Evolutionary conservation across 2,113 vertebrate genomes (phyloP).

Genomic region (Aptenodytes patagonicus): DNA sequence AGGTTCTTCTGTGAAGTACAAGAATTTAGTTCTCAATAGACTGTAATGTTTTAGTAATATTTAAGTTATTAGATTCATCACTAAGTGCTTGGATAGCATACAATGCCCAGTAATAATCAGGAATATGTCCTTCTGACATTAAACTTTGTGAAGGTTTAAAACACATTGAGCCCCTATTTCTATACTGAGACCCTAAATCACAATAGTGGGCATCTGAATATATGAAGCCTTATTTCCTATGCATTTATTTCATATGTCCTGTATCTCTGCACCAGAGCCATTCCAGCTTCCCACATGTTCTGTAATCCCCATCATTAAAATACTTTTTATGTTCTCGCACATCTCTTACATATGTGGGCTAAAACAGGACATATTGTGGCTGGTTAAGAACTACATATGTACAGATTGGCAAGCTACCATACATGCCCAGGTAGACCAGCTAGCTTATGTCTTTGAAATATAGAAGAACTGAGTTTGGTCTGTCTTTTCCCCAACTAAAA

Average conservation of each 20-base stretch:
- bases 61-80: neutral
- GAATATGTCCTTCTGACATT: neutral
- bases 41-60: neutral
- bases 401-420: neutral
- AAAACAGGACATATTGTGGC: neutral
- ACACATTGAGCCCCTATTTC: neutral
- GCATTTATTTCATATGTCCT: neutral
- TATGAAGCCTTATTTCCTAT: neutral
- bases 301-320: neutral
- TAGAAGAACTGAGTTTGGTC: neutral
- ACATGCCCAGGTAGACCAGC: neutral
- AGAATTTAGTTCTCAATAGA: neutral
- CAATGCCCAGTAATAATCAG: neutral
- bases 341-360: neutral
- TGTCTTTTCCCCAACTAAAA: neutral
- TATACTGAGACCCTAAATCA: neutral
- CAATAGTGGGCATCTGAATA: neutral
- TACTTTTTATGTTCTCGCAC: neutral
- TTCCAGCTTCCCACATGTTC: neutral
- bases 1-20: neutral
- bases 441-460: neutral
- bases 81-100: neutral
- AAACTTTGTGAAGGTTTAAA: neutral
- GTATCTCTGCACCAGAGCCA: neutral
- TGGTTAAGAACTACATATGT: neutral